Base-by-base conservation (phyloP, 1,140 invertebrate genomes). In the Psix sp. region DNA sequence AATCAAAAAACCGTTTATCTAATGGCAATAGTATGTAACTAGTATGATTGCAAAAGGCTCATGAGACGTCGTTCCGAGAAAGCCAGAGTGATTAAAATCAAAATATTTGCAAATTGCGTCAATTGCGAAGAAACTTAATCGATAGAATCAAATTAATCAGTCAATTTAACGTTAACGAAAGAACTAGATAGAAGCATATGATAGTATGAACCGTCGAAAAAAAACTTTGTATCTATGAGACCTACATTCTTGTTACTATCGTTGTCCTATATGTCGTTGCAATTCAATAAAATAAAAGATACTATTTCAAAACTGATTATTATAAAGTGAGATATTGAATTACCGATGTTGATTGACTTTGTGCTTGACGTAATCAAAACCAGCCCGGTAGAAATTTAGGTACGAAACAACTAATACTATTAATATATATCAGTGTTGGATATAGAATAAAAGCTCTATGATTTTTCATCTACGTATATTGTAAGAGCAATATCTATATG, bases 351-450 rank as follows among this genome's bases (percentile, higher is more conserved):
- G 63, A 77, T 57, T 74, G 78, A 79, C 66, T 76, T 78, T 80
- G 63, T 82, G 80, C 81, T 84, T 82, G 82, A 84, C 68, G 81
- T 84, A 85, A 84, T 85, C 80, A 85, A 85, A 85, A 86, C 83
- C 86, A 87, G 85, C 85, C 85, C 84, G 79, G 80, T 87, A 87
- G 84, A 84, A 71, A 83, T 74, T 79, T 87, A 86, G 85, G 86
- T 86, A 86, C 84, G 84, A 76, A 86, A 85, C 80, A 77, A 85
- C 74, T 82, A 86, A 85, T 86, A 84, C 77, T 84, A 82, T 85
- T 86, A 83, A 85, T 84, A 83, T 85, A 77, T 84, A 86, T 87
- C 83, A 86, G 82, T 87, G 85, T 82, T 85, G 77, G 81, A 72
- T 39, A 79, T 84, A 86, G 82, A 85, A 84, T 81, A 85, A 85